Evolutionary conservation across 2,113 vertebrate genomes (phyloP), one percentile per base, ranked within the genome.

Genomic region (Cardinalis cardinalis): DNA sequence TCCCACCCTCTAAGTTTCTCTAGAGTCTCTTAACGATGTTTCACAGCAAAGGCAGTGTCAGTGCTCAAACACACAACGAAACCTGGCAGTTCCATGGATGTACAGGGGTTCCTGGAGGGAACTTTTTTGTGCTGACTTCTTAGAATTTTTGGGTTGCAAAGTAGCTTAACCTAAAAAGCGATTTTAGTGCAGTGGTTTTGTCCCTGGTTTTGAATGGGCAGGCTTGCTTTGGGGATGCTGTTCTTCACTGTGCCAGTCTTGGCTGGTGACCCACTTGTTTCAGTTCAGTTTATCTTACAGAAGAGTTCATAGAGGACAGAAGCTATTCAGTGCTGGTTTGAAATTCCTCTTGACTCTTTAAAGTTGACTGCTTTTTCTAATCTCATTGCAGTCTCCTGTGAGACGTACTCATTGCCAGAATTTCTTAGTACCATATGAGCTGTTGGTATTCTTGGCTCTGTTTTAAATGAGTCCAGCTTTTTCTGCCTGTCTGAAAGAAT

Each of bases 311-410:
- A 63, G 89, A 82, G 61, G 63, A 81, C 56, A 31, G n/a, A 65
- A 93, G 51, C 81, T 92, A 28, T 92, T 95, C 94, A 87, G 51
- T 63, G 63, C 63, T 89, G 74, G 52, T 84, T 90, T 92, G 74
- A 87, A 93, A 94, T 89, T 94, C 82, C 51, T 95, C 90, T 90
- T 82, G 89, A 90, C 81, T 93, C 69, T 93, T 92, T 48, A 89
- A 92, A 95, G 90, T 92, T 89, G 89, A 91, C 84, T 89, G 94
- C 72, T 80, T 94, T 94, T 94, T 89, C 85, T 91, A 94, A 96
- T 95, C 92, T 89, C 90, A 87, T 82, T 82, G 49, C 88, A 0
- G 4, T 91, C 84, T 96, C 95, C 95, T 92, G 34, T 73, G 92
- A 89, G 92, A 90, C 59, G 0, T 31, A 18, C 56, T 79, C 51